A percentile compares a stretch with the other conserved stretches of the same genome.
These are phyloP conservation scores for Helicoverpa armigera DNA, from an alignment of 1,140 invertebrate genomes.

Conservation along the genomic window DNA sequence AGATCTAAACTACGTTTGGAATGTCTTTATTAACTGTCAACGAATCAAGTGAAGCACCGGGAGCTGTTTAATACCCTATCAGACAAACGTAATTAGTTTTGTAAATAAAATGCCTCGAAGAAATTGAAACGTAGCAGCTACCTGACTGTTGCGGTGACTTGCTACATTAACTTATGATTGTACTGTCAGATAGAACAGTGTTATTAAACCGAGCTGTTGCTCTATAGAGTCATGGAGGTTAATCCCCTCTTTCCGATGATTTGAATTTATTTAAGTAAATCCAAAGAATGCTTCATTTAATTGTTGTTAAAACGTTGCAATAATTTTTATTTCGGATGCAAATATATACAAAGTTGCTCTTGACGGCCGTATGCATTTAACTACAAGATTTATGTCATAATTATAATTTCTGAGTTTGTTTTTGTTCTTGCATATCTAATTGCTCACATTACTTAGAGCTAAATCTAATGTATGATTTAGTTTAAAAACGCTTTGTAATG, in stretches of 20 bases:
- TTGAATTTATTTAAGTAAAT: neutral
- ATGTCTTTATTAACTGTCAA: constrained; percentile 86
- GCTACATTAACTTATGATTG: constrained; percentile 71
- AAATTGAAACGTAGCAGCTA: constrained; percentile 85
- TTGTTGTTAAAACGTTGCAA: neutral
- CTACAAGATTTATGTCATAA: constrained; percentile 45
- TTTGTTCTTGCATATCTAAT: constrained; percentile 18
- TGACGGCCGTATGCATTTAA: constrained; percentile 25
- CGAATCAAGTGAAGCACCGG: constrained; percentile 76
- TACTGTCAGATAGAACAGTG: constrained; percentile 53
- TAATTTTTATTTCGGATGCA: constrained; percentile 7
- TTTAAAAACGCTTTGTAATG: constrained; percentile 15
- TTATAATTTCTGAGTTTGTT: constrained; percentile 25
- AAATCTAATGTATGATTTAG: constrained; percentile 12
- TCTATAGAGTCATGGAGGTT: constrained; percentile 55
- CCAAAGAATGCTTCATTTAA: constrained; percentile 14
- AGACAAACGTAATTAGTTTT: constrained; percentile 86
- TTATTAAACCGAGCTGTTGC: constrained; percentile 43
- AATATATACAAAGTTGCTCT: constrained; percentile 14
- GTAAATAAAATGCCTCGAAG: constrained; percentile 85
- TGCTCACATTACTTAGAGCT: neutral
- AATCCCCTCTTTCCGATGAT: constrained; percentile 43
- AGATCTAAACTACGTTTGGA: constrained; percentile 79
- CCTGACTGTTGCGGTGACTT: constrained; percentile 78
- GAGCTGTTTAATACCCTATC: constrained; percentile 82